Base-by-base conservation (phyloP, 2,797 vertebrate species). In the Tenualosa ilisha region DNA sequence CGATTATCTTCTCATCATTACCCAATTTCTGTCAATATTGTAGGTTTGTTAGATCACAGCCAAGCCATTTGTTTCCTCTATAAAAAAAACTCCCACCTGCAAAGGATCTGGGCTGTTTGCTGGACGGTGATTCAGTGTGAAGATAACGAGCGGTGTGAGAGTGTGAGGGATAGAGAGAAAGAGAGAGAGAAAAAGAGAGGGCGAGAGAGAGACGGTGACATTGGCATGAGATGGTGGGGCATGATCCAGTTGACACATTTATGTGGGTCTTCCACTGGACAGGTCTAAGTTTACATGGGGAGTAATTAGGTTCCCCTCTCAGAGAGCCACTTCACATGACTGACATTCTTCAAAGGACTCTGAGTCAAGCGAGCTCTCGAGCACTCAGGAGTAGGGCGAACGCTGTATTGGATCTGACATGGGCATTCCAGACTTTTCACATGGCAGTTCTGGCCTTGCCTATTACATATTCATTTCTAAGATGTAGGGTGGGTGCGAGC, bases 201-300 rank as follows among this genome's bases (percentile, higher is more conserved):
- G 72, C 17, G 40, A 54, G 54, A 59, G 81, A 54, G 49, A 65
- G 81, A 79, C 81, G 56, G 20, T 31, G 49, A 56, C 49, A 49
- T 56, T 68, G 31, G 79, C 56, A 75, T 81, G 85, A 86, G 82
- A 81, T 37, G 83, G 82, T 83, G 81, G 81, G 83, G 15, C 17
- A 40, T 20, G 37, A 79, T 79, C 40, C 72, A 79, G 84, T 83
- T 86, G 83, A 49, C 50, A 68, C 86, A 83, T 51, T 86, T 86
- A 89, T 85, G 82, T 85, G 50, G 84, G 85, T 59, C 53, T 17
- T 85, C 3, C 84, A 85, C 82, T 40, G 81, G 82, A 79, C 85
- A 65, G 40, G 81, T 53, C 72, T 83, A 84, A 53, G 37, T 84
- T 86, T 88, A 87, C 88, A 56, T 22, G 81, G 26, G 26, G 46